phyloP scores from a whole-genome alignment of 2,113 vertebrate genomes.

The Mastomys natalensis region DNA sequence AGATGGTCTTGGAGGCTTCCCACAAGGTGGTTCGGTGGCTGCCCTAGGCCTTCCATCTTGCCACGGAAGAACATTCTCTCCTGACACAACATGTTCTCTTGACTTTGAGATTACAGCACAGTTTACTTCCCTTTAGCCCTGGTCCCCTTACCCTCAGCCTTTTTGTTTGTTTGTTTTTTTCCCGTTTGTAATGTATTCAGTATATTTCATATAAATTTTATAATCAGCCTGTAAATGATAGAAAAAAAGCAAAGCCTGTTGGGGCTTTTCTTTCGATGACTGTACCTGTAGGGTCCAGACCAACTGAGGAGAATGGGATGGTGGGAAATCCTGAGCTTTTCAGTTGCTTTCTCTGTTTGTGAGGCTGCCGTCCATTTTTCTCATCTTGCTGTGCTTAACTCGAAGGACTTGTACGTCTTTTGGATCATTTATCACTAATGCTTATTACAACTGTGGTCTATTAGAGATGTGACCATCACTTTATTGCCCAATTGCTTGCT shows the following conservation, averaged over 20 bases:
- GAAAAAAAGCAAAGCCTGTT: background rate
- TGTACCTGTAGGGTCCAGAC: background rate
- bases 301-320: background rate
- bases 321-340: background rate
- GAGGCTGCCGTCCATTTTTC: background rate
- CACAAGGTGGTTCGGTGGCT: background rate
- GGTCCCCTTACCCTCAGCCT: background rate
- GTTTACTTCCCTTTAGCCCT: background rate
- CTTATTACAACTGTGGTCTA: background rate
- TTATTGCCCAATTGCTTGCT: background rate
- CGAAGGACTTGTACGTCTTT: background rate
- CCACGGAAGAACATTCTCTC: background rate
- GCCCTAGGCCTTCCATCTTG: background rate
- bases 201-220: background rate
- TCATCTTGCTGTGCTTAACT: background rate
- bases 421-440: background rate
- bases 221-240: background rate
- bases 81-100: background rate
- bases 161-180: background rate
- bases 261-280: background rate
- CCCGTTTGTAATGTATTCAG: background rate
- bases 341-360: background rate
- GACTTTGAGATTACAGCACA: background rate
- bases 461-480: background rate
- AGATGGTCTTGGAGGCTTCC: background rate